These are phyloP conservation scores for Volucella inanis DNA, from an alignment of 2,888 invertebrate genomes.

Conservation along the genomic window DNA sequence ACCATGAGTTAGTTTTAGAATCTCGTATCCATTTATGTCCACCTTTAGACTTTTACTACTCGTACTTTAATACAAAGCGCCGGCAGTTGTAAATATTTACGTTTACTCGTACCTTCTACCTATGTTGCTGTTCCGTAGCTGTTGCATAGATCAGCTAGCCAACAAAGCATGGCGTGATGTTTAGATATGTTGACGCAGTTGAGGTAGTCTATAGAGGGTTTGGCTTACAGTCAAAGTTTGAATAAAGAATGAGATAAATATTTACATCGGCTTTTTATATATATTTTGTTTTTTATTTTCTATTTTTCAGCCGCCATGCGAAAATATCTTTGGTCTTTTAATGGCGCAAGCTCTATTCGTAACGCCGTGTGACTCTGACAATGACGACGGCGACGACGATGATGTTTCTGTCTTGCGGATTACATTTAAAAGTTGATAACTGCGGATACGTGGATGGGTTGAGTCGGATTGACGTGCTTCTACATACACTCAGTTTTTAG, in stretches of 20 bases:
- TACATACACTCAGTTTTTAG: not conserved
- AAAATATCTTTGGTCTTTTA: conserved; percentile 43
- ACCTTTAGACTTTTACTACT: no score
- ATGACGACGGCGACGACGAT: conserved; percentile 21
- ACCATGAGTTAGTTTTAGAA: conserved; percentile 56
- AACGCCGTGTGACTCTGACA: not conserved
- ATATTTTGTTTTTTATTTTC: not conserved
- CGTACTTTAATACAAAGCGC: not conserved
- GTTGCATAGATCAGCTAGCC: no score
- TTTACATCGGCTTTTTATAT: conserved; percentile 46
- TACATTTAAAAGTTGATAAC: conserved; percentile 58
- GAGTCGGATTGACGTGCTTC: conserved; percentile 5
- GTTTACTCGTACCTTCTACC: conserved; percentile 7
- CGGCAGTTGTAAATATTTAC: conserved; percentile 29
- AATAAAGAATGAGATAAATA: conserved; percentile 61
- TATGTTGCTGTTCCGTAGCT: not conserved
- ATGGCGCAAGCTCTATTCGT: conserved; percentile 17
- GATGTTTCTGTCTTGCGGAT: conserved; percentile 49
- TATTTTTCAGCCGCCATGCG: conserved; percentile 39
- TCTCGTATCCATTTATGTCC: no score
- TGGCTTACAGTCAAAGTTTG: conserved; percentile 21
- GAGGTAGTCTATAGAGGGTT: conserved; percentile 43
- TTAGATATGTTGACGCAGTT: conserved; percentile 47
- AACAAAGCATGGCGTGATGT: conserved; percentile 60
- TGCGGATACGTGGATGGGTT: conserved; percentile 27